Conservation (phyloP, 2,113 vertebrate species). For the Sphyrna mokarran region DNA sequence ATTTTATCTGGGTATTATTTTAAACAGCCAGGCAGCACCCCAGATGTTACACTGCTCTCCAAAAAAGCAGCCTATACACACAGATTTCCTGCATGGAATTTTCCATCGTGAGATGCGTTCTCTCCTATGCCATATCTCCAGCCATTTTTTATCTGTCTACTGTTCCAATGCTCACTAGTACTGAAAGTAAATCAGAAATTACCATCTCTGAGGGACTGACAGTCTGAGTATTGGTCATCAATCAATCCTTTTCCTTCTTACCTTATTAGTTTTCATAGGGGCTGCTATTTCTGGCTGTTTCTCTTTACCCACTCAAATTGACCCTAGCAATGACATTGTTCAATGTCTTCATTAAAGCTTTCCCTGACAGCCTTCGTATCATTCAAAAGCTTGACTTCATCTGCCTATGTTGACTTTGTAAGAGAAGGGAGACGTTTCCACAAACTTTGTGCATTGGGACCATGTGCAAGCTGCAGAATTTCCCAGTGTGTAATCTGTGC, state of each 20-base stretch:
- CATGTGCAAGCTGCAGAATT: not conserved
- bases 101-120: not conserved
- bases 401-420: not conserved
- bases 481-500: not conserved
- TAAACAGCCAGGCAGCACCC: no score
- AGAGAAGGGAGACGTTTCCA: not conserved
- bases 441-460: not conserved
- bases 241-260: not conserved
- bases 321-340: not conserved
- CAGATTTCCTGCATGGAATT: no score
- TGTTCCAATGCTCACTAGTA: not conserved
- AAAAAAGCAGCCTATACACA: no score
- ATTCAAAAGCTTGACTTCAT: not conserved
- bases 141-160: not conserved
- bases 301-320: not conserved
- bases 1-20: no score
- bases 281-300: not conserved
- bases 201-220: not conserved
- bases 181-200: not conserved
- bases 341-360: not conserved
- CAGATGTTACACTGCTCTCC: no score
- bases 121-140: not conserved
- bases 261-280: not conserved
- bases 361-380: not conserved
- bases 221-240: not conserved